phyloP scores from a whole-genome alignment of 1,140 invertebrate genomes.

The Nixonia krombeini region DNA sequence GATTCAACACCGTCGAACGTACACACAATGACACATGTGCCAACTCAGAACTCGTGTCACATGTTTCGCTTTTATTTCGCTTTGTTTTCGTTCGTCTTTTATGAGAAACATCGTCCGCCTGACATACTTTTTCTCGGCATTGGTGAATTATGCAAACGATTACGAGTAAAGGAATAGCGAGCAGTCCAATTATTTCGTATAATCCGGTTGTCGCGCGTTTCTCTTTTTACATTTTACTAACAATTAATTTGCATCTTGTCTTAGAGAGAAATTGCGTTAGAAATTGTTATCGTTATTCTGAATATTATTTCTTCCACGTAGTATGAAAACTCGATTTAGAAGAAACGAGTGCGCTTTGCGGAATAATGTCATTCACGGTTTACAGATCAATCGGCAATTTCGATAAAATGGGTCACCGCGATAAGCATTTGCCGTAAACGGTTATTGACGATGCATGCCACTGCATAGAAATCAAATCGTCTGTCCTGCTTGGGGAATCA shows the following conservation, averaged over 20 bases:
- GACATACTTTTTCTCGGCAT: conserved; percentile 16
- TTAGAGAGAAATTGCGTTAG: no score
- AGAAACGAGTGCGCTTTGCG: no score
- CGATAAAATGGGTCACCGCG: conserved; percentile 32
- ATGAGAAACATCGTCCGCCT: conserved; percentile 19
- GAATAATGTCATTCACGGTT: background rate
- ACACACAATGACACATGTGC: conserved; percentile 1
- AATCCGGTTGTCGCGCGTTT: no score
- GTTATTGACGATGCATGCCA: conserved; percentile 15
- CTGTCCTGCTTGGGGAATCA: conserved; percentile 25
- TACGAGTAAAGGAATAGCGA: no score
- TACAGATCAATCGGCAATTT: conserved; percentile 27
- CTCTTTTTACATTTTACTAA: no score
- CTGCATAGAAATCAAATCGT: conserved; percentile 29
- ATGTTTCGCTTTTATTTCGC: conserved; percentile 30
- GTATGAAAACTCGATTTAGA: no score
- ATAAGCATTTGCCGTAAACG: conserved; percentile 35
- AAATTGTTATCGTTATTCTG: no score
- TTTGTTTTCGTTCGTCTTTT: conserved; percentile 16
- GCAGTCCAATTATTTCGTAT: no score
- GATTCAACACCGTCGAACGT: conserved; percentile 1
- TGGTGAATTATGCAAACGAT: no score
- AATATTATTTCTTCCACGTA: no score
- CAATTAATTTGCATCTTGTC: no score
- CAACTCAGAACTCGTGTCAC: conserved; percentile 27